Evolutionary conservation across 2,797 vertebrate genomes (phyloP), one percentile per base, ranked within the genome.

Genomic region (Neosalanx taihuensis): DNA sequence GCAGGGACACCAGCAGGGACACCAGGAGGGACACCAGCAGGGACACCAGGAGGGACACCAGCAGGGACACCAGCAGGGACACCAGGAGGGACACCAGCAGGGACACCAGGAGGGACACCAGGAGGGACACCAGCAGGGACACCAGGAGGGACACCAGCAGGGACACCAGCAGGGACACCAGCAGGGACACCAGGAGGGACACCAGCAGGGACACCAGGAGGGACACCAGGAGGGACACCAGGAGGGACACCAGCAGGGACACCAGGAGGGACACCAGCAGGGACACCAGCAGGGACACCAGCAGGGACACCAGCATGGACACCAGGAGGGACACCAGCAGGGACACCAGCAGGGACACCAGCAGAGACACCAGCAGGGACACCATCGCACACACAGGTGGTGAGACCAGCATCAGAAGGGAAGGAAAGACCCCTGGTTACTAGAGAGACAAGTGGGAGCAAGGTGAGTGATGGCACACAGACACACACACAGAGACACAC

Each of bases 391-490:
- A 4, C 51, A 56, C 15, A 3, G 56, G 23, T 23, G 20, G 58
- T 10, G 5, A 64, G 62, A 35, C 30, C 62, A 37, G 62, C 31
- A 17, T 37, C 62, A 33, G 79, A 77, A 37, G 74, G 5, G 56
- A 80, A 10, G 33, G 76, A 57, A 3, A 69, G 60, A 10, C 12
- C 67, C 1, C 69, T 23, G 61, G 9, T 75, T 18, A 13, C 26
- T 58, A 82, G 23, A 72, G 77, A 86, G 13, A 9, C 78, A 6
- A 75, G 79, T 3, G 64, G 18, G 58, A 81, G 72, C 67, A 86
- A 87, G 90, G 90, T 91, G 87, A 18, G 73, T 6, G 9, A 18
- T 1, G 5, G 13, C 60, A 15, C 53, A 57, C 53, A 58, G 1
- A 58, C 56, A 10, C 57, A 13, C 31, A 59, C 49, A 41, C 51